These are phyloP conservation scores for Enteromius mattozi DNA, from an alignment of 2,797 vertebrate genomes.

Conservation along the genomic window DNA sequence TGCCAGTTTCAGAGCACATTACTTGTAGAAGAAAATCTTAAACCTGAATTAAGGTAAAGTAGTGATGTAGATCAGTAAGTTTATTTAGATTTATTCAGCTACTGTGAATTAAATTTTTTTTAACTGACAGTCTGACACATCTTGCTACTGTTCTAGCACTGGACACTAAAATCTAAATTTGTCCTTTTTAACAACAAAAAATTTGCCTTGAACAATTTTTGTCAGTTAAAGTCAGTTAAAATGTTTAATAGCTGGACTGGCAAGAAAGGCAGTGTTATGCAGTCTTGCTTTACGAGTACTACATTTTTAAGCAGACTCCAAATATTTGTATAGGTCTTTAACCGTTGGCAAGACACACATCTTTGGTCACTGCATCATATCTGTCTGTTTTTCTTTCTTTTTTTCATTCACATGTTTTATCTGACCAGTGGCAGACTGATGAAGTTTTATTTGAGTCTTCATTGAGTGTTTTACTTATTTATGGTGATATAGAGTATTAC, in stretches of 20 bases:
- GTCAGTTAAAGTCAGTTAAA: not conserved
- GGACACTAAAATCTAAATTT: not conserved
- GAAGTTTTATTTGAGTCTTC: not conserved
- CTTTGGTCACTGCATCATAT: not conserved
- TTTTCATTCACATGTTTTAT: not conserved
- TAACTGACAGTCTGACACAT: not conserved
- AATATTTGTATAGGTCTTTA: not conserved
- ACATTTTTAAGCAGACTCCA: not conserved
- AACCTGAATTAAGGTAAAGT: not conserved
- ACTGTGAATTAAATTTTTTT: not conserved
- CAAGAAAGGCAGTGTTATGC: not conserved
- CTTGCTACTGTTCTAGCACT: not conserved
- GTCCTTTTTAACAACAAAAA: not conserved
- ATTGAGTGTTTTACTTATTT: not conserved
- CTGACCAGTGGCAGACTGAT: not conserved
- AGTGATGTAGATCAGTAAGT: not conserved
- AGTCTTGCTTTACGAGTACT: not conserved
- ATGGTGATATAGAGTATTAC: not conserved
- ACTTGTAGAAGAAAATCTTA: not conserved
- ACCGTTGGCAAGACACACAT: not conserved
- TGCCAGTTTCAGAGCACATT: not conserved
- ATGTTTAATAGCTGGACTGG: not conserved
- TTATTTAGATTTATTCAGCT: not conserved
- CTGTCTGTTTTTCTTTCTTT: not conserved
- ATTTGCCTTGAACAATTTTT: not conserved